These are phyloP conservation scores for Drosophila anomalata DNA, from an alignment of 2,888 invertebrate species.

Conservation along the genomic window DNA sequence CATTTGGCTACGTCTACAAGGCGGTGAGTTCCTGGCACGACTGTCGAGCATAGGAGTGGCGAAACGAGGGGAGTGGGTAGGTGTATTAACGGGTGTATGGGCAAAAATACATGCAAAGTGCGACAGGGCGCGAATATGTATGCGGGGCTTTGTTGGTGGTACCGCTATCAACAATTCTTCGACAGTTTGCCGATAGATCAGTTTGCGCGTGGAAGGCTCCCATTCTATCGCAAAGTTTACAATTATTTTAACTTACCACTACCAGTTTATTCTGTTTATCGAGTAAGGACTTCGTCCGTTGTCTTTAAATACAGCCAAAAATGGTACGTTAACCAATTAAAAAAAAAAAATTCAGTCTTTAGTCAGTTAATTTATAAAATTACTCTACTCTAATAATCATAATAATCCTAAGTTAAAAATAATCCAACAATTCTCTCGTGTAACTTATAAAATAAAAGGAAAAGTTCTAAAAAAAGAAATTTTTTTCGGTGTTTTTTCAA, in stretches of 20 bases:
- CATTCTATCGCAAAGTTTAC: conserved; percentile 44
- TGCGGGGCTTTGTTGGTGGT: conserved; percentile 50
- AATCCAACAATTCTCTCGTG: neutral
- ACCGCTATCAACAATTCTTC: conserved; percentile 75
- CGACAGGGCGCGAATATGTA: conserved; percentile 10
- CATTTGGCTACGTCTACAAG: conserved; percentile 16
- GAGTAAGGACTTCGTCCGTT: neutral
- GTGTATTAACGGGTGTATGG: neutral
- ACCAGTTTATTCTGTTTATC: neutral
- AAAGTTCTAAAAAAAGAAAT: neutral
- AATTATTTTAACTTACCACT: neutral
- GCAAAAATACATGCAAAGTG: conserved; percentile 23
- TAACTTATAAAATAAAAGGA: neutral
- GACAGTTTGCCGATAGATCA: conserved; percentile 81
- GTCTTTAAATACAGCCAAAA: neutral
- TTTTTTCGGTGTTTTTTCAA: neutral
- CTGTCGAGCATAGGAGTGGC: conserved; percentile 11
- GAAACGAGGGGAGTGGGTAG: neutral
- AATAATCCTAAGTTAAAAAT: neutral
- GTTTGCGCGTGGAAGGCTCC: conserved; percentile 73
- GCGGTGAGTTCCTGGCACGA: conserved; percentile 12
- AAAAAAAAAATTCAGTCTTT: neutral
- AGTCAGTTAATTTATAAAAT: no score
- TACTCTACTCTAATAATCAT: neutral
- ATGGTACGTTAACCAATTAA: neutral